Evolutionary conservation across 2,797 vertebrate species (phyloP), one percentile per base, ranked within the genome.

Genomic region (Lepilemur ruficaudatus): DNA sequence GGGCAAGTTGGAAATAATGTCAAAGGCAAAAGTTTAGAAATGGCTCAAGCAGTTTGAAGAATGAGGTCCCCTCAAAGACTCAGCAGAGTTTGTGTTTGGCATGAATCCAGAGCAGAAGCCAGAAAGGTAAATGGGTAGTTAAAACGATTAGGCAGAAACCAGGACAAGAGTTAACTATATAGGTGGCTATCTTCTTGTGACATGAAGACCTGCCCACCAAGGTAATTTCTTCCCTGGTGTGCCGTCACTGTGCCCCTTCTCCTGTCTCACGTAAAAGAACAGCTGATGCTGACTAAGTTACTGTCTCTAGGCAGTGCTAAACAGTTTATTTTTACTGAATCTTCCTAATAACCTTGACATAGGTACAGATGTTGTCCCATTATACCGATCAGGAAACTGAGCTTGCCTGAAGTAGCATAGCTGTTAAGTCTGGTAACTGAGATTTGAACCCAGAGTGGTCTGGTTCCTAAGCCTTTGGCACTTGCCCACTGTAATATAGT

Each of bases 31-130:
- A 85, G 67, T 96, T 96, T 84, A 93, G 93, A 96, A 89, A 84
- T 35, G 70, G 17, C 48, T 79, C 46, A 43, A 89, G 43, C 41
- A 70, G 61, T 72, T 85, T 79, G 78, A 88, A 86, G 81, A 96
- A 79, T 75, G 72, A 85, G 38, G 5, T 38, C 63, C 59, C n/a
- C 90, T 7, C 8, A 48, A 79, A 73, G 73, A 67, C 30, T 50
- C 18, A 20, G 38, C 46, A 17, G 72, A 63, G 84, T 59, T 12
- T 88, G 48, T 67, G 22, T 83, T 78, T 95, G 84, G 82, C 61
- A 1, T 17, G 72, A 28, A 46, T 92, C 84, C 87, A 94, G 55
- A 93, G 78, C 86, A 93, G 96, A 90, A 96, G 72, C 69, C 72
- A 92, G 89, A 90, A 93, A 80, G 70, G 57, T 84, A 80, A 50